Percentiles rank a stretch among this genome's conserved stretches.
phyloP scores from a whole-genome alignment of 53 echinoderm and acorn worm genomes.

The Hippasteria phrygiana region DNA sequence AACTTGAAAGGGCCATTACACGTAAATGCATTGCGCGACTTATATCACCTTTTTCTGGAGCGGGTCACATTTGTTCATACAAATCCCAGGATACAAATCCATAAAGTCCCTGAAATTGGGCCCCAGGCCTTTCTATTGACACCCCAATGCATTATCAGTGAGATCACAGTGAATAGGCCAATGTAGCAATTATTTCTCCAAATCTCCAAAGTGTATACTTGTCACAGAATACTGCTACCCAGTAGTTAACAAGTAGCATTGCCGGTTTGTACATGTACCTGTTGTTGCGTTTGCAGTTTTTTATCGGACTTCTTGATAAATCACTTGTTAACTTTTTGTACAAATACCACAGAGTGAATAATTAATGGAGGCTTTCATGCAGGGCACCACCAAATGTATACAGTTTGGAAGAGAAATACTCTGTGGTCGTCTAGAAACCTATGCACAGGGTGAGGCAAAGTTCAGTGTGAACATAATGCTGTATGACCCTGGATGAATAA shows the following conservation, averaged over 20 bases:
- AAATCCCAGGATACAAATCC: too few relatives aligned
- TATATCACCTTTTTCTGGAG: too few relatives aligned
- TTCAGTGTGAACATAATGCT: background rate
- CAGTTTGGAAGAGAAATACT: constrained; percentile 24
- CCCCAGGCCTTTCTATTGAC: background rate
- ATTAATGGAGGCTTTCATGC: constrained; percentile 14
- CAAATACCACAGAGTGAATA: constrained; percentile 37
- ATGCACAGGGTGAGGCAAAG: constrained; percentile 26
- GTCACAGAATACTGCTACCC: background rate
- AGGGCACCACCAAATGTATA: background rate
- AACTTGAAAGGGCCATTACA: too few relatives aligned
- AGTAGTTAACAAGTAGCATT: constrained; percentile 22
- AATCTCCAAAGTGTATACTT: background rate
- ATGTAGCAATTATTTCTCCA: background rate
- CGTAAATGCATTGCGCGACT: too few relatives aligned
- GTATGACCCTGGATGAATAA: too few relatives aligned
- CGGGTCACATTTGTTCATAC: too few relatives aligned
- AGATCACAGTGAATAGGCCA: background rate
- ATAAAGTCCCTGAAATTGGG: background rate
- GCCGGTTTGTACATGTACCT: background rate
- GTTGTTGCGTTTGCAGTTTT: background rate
- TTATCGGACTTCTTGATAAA: constrained; percentile 29
- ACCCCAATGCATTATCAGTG: background rate
- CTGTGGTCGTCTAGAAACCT: constrained; percentile 2
- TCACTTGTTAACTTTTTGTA: background rate